Conservation (phyloP, 2,888 invertebrate genomes). For the Sarcophaga subvicina region DNA sequence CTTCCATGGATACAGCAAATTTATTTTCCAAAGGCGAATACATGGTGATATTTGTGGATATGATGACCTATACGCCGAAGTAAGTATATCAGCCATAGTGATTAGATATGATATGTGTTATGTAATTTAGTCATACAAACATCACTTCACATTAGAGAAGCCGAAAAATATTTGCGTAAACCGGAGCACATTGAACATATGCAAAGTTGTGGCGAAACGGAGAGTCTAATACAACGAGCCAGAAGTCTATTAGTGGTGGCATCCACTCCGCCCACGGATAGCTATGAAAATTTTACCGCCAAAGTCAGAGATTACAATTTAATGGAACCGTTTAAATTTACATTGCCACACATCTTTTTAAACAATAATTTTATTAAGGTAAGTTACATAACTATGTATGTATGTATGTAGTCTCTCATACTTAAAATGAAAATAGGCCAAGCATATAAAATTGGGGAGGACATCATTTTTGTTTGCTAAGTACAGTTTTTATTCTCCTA, state of each 20-base stretch:
- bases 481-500: neutral
- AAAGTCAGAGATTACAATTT: conserved; percentile 91
- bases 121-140: conserved; percentile 64
- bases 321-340: conserved; percentile 91
- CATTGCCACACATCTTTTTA: conserved; percentile 84
- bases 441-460: no score
- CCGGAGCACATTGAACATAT: conserved; percentile 84
- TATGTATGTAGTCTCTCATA: neutral
- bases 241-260: conserved; percentile 94
- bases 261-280: conserved; percentile 90
- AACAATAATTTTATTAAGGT: conserved; percentile 83
- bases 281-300: conserved; percentile 89
- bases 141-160: conserved; percentile 82
- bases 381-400: conserved; percentile 53
- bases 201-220: conserved; percentile 84
- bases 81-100: conserved; percentile 78
- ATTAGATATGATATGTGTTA: conserved; percentile 21
- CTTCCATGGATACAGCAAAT: conserved; percentile 93
- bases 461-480: no score
- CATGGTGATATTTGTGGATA: conserved; percentile 97
- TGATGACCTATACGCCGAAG: conserved; percentile 90
- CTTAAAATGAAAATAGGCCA: no score
- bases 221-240: conserved; percentile 85
- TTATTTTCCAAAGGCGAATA: conserved; percentile 96
- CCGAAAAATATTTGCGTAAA: conserved; percentile 90